phyloP scores from a whole-genome alignment of 2,797 vertebrate genomes.

The Sphenodon punctatus region DNA sequence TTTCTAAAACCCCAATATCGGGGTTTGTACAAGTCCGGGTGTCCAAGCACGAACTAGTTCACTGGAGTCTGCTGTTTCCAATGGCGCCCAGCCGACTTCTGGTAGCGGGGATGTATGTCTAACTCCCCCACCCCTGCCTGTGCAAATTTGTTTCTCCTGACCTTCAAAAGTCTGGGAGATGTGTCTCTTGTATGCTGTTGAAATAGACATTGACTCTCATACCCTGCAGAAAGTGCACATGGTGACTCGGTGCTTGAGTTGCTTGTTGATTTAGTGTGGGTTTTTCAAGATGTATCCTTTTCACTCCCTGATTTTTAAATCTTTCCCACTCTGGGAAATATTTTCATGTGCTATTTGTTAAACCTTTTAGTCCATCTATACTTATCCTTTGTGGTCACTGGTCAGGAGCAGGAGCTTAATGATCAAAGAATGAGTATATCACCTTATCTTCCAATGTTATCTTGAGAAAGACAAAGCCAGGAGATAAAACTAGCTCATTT shows the following conservation, averaged over 20 bases:
- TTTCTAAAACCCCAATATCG: no score
- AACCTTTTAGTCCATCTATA: slow-evolving; percentile 32
- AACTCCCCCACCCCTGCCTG: no score
- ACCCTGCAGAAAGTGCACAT: neutral
- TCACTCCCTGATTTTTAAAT: neutral
- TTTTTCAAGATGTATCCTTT: neutral
- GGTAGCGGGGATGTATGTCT: no score
- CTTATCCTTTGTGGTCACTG: slow-evolving; percentile 30
- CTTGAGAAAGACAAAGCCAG: slow-evolving; percentile 65
- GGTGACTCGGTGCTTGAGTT: neutral
- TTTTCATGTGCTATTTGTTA: slow-evolving; percentile 5
- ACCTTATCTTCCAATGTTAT: slow-evolving; percentile 54
- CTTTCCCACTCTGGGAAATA: slow-evolving; percentile 18
- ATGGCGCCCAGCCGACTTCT: no score
- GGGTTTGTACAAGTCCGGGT: no score
- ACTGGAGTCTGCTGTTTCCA: no score
- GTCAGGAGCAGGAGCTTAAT: slow-evolving; percentile 37
- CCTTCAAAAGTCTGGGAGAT: no score
- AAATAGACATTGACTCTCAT: neutral
- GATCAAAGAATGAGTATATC: slow-evolving; percentile 50
- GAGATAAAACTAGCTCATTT: slow-evolving; percentile 53
- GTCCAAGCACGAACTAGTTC: no score
- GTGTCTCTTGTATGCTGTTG: rapidly evolving
- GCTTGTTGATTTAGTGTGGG: neutral
- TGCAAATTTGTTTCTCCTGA: no score